Conservation (phyloP, 2,113 vertebrate species). For the Tragelaphus imberbis region DNA sequence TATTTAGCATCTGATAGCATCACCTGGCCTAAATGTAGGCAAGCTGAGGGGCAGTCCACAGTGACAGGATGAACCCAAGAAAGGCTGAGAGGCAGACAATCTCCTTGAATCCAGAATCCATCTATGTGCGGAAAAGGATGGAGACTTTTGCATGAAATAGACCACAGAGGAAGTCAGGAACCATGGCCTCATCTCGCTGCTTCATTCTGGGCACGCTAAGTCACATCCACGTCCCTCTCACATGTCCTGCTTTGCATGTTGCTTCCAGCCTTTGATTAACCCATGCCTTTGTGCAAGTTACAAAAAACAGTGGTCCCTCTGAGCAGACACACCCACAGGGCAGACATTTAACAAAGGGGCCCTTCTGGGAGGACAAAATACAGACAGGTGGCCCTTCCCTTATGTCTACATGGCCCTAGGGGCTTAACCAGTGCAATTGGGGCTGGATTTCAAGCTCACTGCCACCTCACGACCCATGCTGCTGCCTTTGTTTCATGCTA, state of each 20-base stretch:
- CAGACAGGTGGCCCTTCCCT: background rate
- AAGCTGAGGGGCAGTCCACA: background rate
- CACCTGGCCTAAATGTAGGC: too few species aligned
- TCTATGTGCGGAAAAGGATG: background rate
- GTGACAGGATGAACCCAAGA: background rate
- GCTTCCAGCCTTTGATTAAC: background rate
- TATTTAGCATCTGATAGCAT: background rate
- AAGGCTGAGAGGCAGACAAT: background rate
- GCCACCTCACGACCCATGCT: accelerated
- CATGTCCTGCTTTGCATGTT: background rate
- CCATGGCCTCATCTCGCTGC: accelerated
- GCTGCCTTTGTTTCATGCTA: background rate
- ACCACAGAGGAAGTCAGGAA: accelerated
- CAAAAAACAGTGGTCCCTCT: background rate
- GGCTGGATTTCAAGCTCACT: background rate
- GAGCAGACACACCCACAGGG: background rate
- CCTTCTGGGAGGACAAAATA: background rate
- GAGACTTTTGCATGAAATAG: background rate
- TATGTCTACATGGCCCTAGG: background rate
- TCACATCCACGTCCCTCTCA: background rate
- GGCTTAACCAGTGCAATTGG: accelerated
- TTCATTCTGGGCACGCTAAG: background rate
- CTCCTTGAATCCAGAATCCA: background rate
- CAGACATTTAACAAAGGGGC: background rate
- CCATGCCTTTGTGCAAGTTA: background rate